Conservation (phyloP, 2,888 invertebrate genomes). For the Leptopilina myrica region DNA sequence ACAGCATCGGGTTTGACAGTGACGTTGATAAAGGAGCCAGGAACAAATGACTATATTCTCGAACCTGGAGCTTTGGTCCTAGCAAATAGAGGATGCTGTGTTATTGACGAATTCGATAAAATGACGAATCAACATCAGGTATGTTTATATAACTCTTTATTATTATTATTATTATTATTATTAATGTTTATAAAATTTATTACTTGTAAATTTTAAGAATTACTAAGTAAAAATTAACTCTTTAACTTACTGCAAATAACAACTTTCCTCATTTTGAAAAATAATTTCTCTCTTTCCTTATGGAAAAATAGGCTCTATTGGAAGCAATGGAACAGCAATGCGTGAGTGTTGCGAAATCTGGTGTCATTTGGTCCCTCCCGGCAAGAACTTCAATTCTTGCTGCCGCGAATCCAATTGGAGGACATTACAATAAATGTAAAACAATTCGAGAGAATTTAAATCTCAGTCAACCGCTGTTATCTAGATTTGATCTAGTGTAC, state of each 20-base stretch:
- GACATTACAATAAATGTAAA: conserved; percentile 92
- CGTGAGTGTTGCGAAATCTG: conserved; percentile 94
- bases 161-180: too few relatives aligned
- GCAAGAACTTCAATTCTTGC: conserved; percentile 92
- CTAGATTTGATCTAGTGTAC: conserved; percentile 95
- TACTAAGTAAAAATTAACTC: too few relatives aligned
- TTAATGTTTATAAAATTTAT: too few relatives aligned
- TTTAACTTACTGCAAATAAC: neutral
- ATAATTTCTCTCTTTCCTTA: neutral
- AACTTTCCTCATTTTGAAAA: neutral
- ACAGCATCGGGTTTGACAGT: conserved; percentile 89
- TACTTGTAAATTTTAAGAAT: too few relatives aligned
- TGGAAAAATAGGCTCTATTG: conserved; percentile 82
- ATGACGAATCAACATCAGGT: conserved; percentile 87
- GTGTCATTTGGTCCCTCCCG: conserved; percentile 88
- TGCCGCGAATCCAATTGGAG: conserved; percentile 94
- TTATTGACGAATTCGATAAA: conserved; percentile 98
- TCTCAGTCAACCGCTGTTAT: conserved; percentile 89
- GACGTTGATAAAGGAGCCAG: conserved; percentile 85
- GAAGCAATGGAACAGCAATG: conserved; percentile 97
- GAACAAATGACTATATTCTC: conserved; percentile 85
- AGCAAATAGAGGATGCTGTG: conserved; percentile 93
- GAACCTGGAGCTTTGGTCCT: conserved; percentile 93
- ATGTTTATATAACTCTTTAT: neutral
- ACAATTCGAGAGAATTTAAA: conserved; percentile 93